Conservation (phyloP, 2,113 vertebrate species). For the Aleadryas rufinucha region DNA sequence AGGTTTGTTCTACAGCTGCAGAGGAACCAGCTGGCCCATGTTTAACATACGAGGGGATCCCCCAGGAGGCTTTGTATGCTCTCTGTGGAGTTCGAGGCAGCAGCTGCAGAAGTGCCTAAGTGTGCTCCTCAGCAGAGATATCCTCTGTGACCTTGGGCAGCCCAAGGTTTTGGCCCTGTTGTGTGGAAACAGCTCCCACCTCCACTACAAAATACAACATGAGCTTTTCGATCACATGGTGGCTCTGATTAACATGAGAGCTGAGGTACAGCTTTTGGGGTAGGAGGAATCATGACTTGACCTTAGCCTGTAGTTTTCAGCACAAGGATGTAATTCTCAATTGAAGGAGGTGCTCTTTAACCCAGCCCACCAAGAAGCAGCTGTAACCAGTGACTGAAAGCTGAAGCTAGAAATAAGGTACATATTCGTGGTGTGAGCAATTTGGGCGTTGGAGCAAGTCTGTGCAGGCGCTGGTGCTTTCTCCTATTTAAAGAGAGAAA, state of each 20-base stretch:
- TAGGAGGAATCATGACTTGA: neutral
- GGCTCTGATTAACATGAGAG: neutral
- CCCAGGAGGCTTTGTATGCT: neutral
- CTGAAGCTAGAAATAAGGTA: neutral
- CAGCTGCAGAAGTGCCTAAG: neutral
- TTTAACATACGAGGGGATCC: neutral
- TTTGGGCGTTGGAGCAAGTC: neutral
- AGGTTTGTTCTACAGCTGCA: neutral
- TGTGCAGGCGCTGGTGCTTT: neutral
- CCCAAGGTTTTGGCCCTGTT: neutral
- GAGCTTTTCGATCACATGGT: neutral
- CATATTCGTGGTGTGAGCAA: neutral
- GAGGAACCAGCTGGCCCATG: neutral
- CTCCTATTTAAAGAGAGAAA: neutral
- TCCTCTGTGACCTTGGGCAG: neutral
- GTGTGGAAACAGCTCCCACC: neutral
- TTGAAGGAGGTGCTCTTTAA: neutral
- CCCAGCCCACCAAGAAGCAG: neutral
- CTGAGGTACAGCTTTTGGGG: neutral
- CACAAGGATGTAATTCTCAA: accelerated
- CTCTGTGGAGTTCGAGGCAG: neutral
- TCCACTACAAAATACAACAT: neutral
- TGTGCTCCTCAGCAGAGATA: neutral
- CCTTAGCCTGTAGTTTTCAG: neutral
- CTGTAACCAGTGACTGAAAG: neutral